Conservation (phyloP, 2,888 invertebrate genomes). For the Sabellastarte sp. region DNA sequence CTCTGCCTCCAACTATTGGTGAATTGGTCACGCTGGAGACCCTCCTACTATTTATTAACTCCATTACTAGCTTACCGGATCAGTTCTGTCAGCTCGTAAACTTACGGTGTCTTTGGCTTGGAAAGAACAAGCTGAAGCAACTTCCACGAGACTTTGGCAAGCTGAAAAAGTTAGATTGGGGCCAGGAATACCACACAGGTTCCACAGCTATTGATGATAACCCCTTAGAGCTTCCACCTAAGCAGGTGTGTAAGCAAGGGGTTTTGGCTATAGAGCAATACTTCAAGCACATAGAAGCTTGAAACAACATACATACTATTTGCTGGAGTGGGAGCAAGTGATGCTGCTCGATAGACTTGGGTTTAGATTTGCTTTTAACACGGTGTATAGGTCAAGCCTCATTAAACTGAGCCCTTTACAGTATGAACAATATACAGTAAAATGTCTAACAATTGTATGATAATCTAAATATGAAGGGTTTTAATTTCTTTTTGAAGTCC, state of each 20-base stretch:
- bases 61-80: conserved; percentile 49
- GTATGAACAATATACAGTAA: too few relatives aligned
- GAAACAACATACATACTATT: too few relatives aligned
- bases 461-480: too few relatives aligned
- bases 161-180: conserved; percentile 53
- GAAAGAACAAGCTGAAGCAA: conserved; percentile 53
- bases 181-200: conserved; percentile 41
- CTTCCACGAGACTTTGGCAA: conserved; percentile 51
- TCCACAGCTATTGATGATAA: conserved; percentile 52
- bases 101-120: conserved; percentile 59
- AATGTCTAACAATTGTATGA: too few relatives aligned
- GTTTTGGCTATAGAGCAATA: conserved; percentile 51
- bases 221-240: conserved; percentile 50
- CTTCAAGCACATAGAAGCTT: too few relatives aligned
- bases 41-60: conserved; percentile 56
- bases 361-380: too few relatives aligned
- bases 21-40: conserved; percentile 53
- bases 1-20: conserved; percentile 46
- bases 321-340: too few relatives aligned
- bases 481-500: too few relatives aligned
- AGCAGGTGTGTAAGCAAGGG: conserved; percentile 54
- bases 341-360: too few relatives aligned
- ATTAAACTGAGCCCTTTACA: too few relatives aligned
- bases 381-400: too few relatives aligned
- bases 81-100: conserved; percentile 50